Conservation (phyloP, 2,888 invertebrate genomes). For the Resseliella maxima region DNA sequence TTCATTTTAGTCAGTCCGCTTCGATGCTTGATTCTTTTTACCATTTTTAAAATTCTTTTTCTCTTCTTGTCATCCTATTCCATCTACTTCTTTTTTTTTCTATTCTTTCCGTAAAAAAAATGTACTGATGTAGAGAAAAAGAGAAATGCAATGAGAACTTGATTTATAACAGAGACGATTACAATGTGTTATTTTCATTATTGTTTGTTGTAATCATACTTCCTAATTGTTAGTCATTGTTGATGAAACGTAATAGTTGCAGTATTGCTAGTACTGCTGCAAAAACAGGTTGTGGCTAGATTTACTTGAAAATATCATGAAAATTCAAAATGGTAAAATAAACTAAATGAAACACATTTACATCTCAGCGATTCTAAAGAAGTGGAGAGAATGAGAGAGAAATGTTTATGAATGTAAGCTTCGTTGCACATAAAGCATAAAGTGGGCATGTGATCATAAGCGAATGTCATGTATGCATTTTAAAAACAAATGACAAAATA, state of each 20-base stretch:
- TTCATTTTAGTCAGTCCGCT: constrained; percentile 20
- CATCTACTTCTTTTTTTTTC: background rate
- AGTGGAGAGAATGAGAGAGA: background rate
- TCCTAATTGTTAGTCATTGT: constrained; percentile 9
- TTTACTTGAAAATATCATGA: constrained; percentile 12
- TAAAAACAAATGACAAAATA: constrained; percentile 54
- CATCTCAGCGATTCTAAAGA: background rate
- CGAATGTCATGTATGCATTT: constrained; percentile 53
- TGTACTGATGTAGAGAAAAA: background rate
- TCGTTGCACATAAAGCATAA: constrained; percentile 26
- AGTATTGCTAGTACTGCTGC: too few relatives aligned
- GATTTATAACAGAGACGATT: constrained; percentile 35
- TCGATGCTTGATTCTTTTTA: background rate
- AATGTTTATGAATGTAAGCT: background rate
- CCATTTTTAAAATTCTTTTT: too few relatives aligned
- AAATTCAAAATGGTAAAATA: background rate
- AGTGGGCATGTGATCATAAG: constrained; percentile 10
- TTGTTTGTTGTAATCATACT: background rate
- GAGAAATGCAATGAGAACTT: background rate
- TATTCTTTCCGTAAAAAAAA: background rate
- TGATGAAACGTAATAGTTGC: constrained; percentile 10
- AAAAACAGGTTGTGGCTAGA: background rate
- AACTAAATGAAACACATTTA: background rate
- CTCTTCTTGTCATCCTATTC: too few relatives aligned
- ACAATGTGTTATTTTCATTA: constrained; percentile 36